Conservation (phyloP, 37 sponge, comb jelly and placozoan species). For the Aphrocallistes beatrix region DNA sequence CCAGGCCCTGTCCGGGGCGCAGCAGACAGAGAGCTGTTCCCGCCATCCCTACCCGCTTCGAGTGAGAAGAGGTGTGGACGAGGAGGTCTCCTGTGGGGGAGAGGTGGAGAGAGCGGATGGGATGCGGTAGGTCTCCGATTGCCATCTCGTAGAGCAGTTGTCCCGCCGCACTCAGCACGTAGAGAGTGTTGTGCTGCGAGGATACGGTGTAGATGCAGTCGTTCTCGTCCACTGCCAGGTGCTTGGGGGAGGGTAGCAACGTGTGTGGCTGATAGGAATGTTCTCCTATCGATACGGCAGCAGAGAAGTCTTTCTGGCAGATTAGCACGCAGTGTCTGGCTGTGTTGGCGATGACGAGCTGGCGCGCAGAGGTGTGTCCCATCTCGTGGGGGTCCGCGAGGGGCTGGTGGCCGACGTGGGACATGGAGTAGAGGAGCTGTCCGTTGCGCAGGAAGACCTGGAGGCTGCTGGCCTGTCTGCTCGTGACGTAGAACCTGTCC, state of each 20-base stretch:
- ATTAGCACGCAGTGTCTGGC: not conserved
- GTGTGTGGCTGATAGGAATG: constrained; percentile 14
- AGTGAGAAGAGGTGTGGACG: not conserved
- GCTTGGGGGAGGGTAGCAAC: constrained; percentile 11
- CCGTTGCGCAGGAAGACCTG: not conserved
- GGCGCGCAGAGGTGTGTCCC: not conserved
- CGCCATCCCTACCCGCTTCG: not conserved
- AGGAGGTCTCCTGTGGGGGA: not conserved
- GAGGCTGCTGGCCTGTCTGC: not conserved
- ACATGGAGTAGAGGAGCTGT: not conserved
- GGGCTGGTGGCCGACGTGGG: not conserved
- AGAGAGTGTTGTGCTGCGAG: not conserved
- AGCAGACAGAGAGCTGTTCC: not conserved
- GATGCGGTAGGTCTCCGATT: not conserved
- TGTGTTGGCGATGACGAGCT: not conserved
- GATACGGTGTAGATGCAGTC: not conserved
- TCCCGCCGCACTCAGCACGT: not conserved
- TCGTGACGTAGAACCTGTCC: not conserved
- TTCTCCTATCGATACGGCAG: not conserved
- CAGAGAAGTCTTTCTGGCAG: not conserved
- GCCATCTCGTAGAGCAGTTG: not conserved
- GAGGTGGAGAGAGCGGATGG: not conserved
- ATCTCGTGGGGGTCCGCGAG: not conserved
- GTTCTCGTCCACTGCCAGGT: not conserved
- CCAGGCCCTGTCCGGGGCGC: not conserved